Conservation (phyloP, 92 coral and sea anemone genomes). For the Actinostola sp. region DNA sequence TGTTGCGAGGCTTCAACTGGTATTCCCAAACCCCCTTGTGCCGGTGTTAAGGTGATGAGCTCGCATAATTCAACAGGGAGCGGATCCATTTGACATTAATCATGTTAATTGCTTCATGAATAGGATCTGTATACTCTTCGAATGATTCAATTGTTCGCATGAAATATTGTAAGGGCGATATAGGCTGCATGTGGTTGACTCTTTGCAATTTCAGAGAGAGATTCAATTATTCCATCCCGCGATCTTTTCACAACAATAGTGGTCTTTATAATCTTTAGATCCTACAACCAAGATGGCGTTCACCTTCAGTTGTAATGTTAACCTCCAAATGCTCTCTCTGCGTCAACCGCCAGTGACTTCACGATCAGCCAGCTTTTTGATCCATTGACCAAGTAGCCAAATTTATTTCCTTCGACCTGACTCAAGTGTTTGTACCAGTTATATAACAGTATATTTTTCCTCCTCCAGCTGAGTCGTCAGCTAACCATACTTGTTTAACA, state of each 20-base stretch:
- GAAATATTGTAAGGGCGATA: constrained; percentile 20
- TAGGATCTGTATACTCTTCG: constrained; percentile 40
- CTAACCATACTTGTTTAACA: constrained; percentile 46
- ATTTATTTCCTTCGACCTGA: constrained; percentile 48
- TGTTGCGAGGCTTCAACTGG: constrained; percentile 36
- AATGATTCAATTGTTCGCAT: constrained; percentile 45
- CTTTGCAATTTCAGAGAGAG: constrained; percentile 31
- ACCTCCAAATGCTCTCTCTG: constrained; percentile 32
- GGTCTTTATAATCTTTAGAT: constrained; percentile 40
- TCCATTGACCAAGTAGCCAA: constrained; percentile 55
- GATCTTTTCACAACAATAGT: constrained; percentile 26
- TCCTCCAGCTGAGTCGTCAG: constrained; percentile 56
- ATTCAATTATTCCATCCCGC: constrained; percentile 6
- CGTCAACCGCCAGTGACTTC: constrained; percentile 45
- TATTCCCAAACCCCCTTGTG: constrained; percentile 19
- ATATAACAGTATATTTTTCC: constrained; percentile 30
- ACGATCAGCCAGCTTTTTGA: constrained; percentile 36
- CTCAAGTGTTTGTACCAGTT: constrained; percentile 35
- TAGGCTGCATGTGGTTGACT: constrained; percentile 38
- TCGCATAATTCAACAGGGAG: constrained; percentile 31
- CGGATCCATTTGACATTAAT: constrained; percentile 37
- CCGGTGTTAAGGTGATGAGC: constrained; percentile 34
- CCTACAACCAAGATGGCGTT: no score
- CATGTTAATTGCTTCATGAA: constrained; percentile 16
- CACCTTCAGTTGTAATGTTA: no score